phyloP scores from a whole-genome alignment of 2,888 invertebrate genomes.

The Andrena praecox region DNA sequence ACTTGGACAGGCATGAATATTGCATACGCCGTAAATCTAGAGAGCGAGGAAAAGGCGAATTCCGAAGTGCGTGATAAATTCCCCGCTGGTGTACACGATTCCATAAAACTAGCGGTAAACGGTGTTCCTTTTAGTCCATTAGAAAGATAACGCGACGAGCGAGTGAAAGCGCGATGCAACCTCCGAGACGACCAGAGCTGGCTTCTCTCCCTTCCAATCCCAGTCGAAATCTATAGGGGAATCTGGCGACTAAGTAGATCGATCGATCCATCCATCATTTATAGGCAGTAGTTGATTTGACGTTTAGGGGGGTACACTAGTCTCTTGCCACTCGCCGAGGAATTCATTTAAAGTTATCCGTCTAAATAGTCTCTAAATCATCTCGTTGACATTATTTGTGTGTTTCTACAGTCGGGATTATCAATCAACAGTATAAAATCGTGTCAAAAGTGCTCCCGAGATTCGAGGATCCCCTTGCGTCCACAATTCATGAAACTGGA shows the following conservation, averaged over 20 bases:
- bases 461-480: not conserved
- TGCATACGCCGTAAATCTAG: slow-evolving; percentile 15
- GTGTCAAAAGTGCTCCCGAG: not conserved
- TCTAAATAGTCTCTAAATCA: slow-evolving; percentile 29
- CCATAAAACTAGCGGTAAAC: slow-evolving; percentile 43
- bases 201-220: slow-evolving; percentile 17
- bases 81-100: slow-evolving; percentile 22
- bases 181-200: not conserved
- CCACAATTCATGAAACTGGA: not conserved
- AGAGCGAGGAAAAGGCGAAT: not conserved
- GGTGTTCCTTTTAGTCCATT: slow-evolving; percentile 30
- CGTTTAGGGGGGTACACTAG: slow-evolving; percentile 19
- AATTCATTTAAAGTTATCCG: slow-evolving; percentile 39
- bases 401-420: slow-evolving; percentile 35
- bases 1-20: slow-evolving; percentile 8
- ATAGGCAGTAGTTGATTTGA: slow-evolving; percentile 38
- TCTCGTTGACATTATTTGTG: slow-evolving; percentile 33
- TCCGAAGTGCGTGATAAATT: slow-evolving; percentile 38
- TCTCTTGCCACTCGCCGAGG: slow-evolving; percentile 36
- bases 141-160: slow-evolving; percentile 38
- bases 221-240: slow-evolving; percentile 42
- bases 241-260: slow-evolving; percentile 26
- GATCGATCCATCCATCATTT: slow-evolving; percentile 61
- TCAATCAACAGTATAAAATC: slow-evolving; percentile 41
- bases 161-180: slow-evolving; percentile 56